Conservation (phyloP, 2,888 invertebrate genomes). For the Agrotis exclamationis region DNA sequence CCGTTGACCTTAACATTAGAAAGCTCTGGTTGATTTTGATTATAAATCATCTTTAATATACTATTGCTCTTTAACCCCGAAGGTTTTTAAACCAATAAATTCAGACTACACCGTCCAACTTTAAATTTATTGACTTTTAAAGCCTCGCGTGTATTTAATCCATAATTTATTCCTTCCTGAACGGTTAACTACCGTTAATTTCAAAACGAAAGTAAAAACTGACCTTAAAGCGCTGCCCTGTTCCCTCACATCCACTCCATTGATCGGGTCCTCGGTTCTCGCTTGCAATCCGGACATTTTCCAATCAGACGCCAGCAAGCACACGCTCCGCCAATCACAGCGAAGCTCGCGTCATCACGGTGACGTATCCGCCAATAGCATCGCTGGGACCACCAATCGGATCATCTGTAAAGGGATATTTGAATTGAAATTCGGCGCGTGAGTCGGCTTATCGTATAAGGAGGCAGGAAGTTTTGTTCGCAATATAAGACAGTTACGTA, state of each 20-base stretch:
- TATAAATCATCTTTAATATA: not conserved
- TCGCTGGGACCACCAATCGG: constrained; percentile 51
- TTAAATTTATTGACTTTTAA: not conserved
- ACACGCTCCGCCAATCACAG: constrained; percentile 77
- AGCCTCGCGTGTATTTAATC: not conserved
- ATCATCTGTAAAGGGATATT: constrained; percentile 62
- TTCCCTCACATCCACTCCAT: constrained; percentile 88
- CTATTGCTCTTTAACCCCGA: not conserved
- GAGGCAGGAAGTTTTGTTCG: constrained; percentile 63
- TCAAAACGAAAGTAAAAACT: constrained; percentile 62
- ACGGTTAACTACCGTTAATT: constrained; percentile 32
- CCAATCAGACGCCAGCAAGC: constrained; percentile 73
- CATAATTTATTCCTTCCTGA: constrained; percentile 7
- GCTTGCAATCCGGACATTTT: constrained; percentile 89
- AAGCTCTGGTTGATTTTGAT: not conserved
- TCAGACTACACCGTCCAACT: not conserved
- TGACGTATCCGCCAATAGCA: constrained; percentile 72
- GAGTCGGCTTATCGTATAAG: constrained; percentile 61
- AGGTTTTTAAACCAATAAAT: constrained; percentile 6
- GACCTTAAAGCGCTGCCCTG: constrained; percentile 88
- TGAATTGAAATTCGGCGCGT: constrained; percentile 66
- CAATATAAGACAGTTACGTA: constrained; percentile 70
- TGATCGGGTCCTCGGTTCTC: constrained; percentile 84
- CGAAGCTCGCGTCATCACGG: constrained; percentile 67
- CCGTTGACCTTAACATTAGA: not conserved